Percentiles rank a stretch among this genome's conserved stretches.
Conservation (phyloP, 2,888 invertebrate species). For the Boloria euphrosyne region DNA sequence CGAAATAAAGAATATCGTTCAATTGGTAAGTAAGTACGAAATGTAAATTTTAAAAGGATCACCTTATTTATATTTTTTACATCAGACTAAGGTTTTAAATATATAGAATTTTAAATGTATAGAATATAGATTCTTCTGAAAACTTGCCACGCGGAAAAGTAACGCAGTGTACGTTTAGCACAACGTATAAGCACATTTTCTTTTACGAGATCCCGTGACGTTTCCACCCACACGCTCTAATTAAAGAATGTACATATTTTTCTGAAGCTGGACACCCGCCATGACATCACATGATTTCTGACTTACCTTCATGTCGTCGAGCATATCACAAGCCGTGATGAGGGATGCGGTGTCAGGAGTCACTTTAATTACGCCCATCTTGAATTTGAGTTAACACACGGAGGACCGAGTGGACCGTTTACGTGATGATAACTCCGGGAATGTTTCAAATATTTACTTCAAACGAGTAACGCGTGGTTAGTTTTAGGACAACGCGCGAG, state of each 20-base stretch:
- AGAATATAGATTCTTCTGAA: too few relatives aligned
- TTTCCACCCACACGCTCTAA: constrained; percentile 56
- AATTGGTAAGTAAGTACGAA: too few relatives aligned
- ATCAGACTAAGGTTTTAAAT: too few relatives aligned
- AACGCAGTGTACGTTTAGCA: not conserved
- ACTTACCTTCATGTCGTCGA: constrained; percentile 79
- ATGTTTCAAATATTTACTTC: constrained; percentile 48
- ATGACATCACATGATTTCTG: constrained; percentile 52
- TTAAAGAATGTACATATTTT: constrained; percentile 50
- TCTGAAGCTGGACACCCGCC: constrained; percentile 53
- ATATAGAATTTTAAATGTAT: too few relatives aligned
- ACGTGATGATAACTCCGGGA: constrained; percentile 55
- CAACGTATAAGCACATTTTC: constrained; percentile 48
- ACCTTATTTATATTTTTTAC: too few relatives aligned
- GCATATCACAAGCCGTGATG: constrained; percentile 74
- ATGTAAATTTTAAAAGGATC: too few relatives aligned
- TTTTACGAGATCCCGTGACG: constrained; percentile 52
- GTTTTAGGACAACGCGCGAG: constrained; percentile 69
- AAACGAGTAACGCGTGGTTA: constrained; percentile 66
- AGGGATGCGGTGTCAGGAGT: constrained; percentile 71
- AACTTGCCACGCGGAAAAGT: not conserved
- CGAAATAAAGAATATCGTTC: too few relatives aligned
- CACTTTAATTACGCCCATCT: constrained; percentile 77
- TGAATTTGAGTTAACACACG: constrained; percentile 55
- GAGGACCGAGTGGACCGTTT: constrained; percentile 65